Percentiles rank a stretch among this genome's conserved stretches.
These are phyloP conservation scores for Yponomeuta malinellus DNA, from an alignment of 2,888 invertebrate species.

Conservation along the genomic window DNA sequence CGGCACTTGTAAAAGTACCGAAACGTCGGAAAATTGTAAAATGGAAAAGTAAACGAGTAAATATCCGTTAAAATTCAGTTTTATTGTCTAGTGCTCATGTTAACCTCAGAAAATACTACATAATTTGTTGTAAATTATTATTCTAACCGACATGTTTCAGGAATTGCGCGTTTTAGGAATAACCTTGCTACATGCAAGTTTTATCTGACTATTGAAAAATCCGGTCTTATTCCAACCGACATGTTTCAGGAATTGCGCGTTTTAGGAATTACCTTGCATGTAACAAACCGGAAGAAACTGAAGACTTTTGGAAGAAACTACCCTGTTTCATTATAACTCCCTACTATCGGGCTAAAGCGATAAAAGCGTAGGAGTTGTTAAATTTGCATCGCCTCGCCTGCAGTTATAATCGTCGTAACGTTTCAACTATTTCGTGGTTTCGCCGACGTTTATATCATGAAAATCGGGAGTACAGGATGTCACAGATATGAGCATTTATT, in stretches of 20 bases:
- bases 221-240: too few species aligned
- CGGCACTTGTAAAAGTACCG: too few species aligned
- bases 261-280: not conserved
- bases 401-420: slow-evolving; percentile 2
- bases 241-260: too few species aligned
- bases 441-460: not conserved
- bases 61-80: too few species aligned
- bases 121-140: too few species aligned
- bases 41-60: too few species aligned
- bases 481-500: not conserved
- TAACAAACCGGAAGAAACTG: not conserved
- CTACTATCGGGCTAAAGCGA: not conserved
- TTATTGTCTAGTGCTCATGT: too few species aligned
- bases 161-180: not conserved
- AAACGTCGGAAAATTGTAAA: too few species aligned
- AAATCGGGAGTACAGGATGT: not conserved
- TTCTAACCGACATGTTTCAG: too few species aligned
- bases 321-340: not conserved
- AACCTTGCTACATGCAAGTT: not conserved
- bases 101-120: too few species aligned
- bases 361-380: slow-evolving; percentile 2
- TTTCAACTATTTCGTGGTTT: not conserved
- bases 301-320: not conserved
- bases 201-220: too few species aligned
- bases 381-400: slow-evolving; percentile 6